Evolutionary conservation across 1,140 invertebrate genomes (phyloP).

Genomic region (Aricia agestis): DNA sequence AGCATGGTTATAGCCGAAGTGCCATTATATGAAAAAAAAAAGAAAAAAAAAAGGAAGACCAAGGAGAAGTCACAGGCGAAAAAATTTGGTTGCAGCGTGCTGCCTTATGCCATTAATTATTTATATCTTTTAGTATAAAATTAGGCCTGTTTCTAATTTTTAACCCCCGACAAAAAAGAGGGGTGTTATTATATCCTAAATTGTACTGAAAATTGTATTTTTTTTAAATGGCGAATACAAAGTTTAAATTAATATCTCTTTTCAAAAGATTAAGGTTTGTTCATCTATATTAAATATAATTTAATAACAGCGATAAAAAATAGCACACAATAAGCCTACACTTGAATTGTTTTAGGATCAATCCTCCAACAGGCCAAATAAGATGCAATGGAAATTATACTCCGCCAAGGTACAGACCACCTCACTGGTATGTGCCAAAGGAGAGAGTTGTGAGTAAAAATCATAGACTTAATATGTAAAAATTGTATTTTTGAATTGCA

Average conservation of each 20-base stretch:
- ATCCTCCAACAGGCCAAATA: not conserved
- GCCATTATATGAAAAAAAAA: no score
- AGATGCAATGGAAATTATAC: conserved; percentile 36
- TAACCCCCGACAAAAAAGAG: no score
- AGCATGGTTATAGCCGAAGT: no score
- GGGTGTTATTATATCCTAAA: not conserved
- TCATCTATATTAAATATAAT: no score
- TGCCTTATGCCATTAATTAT: no score
- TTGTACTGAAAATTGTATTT: not conserved
- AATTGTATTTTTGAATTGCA: not conserved
- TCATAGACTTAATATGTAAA: no score
- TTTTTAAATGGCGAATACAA: not conserved
- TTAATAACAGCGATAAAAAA: no score
- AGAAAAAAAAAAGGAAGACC: no score
- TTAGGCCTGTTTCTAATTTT: no score
- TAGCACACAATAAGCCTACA: not conserved
- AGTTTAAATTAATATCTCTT: not conserved
- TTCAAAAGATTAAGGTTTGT: conserved; percentile 7
- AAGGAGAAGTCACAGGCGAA: no score
- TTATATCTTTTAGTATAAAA: no score
- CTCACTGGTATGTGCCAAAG: conserved; percentile 59
- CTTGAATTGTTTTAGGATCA: not conserved
- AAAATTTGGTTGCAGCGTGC: no score
- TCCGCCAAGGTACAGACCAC: conserved; percentile 54
- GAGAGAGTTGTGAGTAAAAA: conserved; percentile 59